Conservation (phyloP, 1,140 invertebrate genomes). For the Neodiprion lecontei region DNA sequence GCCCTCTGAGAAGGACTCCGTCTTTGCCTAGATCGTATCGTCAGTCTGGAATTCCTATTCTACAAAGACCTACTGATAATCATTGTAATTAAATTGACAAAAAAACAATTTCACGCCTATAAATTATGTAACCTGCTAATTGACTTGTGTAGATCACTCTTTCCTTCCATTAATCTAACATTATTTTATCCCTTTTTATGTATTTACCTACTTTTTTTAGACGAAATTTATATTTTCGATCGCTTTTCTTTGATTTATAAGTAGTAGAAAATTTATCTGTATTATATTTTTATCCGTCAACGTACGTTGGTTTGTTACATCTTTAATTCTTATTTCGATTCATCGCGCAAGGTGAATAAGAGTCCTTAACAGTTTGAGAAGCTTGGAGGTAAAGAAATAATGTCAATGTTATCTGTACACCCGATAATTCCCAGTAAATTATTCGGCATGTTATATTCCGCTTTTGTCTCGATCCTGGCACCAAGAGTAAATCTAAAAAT, state of each 20-base stretch:
- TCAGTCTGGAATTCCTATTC: slow-evolving; percentile 68
- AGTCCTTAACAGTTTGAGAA: neutral
- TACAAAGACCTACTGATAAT: slow-evolving; percentile 61
- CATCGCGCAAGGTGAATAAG: neutral
- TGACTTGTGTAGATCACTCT: neutral
- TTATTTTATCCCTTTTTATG: neutral
- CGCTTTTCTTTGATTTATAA: no score
- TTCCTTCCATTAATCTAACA: neutral
- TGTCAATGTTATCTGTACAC: no score
- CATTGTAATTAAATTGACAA: slow-evolving; percentile 53
- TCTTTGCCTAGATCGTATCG: slow-evolving; percentile 67
- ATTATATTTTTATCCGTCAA: no score
- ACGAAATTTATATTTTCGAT: no score
- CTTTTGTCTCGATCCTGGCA: neutral
- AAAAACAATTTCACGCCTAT: neutral
- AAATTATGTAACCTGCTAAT: no score
- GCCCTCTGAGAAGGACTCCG: slow-evolving; percentile 65
- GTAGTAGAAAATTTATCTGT: no score
- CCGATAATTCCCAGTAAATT: neutral
- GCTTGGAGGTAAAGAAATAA: no score
- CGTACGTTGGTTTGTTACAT: no score
- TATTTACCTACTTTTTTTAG: neutral
- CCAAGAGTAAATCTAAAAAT: slow-evolving; percentile 7
- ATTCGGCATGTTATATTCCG: neutral
- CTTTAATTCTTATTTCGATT: neutral